Percentiles rank a stretch among this genome's conserved stretches.
phyloP scores from a whole-genome alignment of 2,888 invertebrate genomes.

The Eucera pruinosa region DNA sequence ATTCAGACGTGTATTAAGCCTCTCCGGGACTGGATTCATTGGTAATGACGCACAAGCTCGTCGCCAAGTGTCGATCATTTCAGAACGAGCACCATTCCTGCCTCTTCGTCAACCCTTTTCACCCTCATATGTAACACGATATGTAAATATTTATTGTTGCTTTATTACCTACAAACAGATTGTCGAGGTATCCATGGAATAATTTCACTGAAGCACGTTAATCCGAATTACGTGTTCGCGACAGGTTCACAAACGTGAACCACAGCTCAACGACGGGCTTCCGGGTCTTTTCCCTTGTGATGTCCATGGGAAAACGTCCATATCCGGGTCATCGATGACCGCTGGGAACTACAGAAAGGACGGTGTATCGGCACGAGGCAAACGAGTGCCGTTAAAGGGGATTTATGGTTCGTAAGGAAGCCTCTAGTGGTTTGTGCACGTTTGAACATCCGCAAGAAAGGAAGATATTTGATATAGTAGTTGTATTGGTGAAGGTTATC shows the following conservation, averaged over 20 bases:
- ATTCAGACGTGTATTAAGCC: constrained; percentile 5
- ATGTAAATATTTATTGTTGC: constrained; percentile 53
- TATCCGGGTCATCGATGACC: constrained; percentile 17
- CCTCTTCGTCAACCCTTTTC: neutral
- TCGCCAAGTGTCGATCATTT: constrained; percentile 31
- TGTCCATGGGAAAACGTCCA: neutral
- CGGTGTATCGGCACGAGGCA: neutral
- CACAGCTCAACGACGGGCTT: neutral
- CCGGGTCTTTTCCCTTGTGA: neutral
- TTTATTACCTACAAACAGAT: constrained; percentile 23
- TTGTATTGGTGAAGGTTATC: neutral
- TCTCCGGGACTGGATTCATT: constrained; percentile 7
- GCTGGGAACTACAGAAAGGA: constrained; percentile 6
- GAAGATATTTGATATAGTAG: neutral
- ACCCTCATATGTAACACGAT: neutral
- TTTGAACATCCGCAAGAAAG: neutral
- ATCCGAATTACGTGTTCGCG: constrained; percentile 34
- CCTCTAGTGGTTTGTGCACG: neutral
- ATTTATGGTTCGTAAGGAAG: constrained; percentile 26
- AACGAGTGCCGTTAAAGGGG: constrained; percentile 17
- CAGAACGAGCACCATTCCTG: neutral
- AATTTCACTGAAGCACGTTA: constrained; percentile 12
- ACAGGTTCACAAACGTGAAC: neutral
- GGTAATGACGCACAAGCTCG: constrained; percentile 16
- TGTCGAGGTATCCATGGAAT: constrained; percentile 13